Evolutionary conservation across 2,888 invertebrate species (phyloP), one percentile per base, ranked within the genome.

Genomic region (Epinotia nisella): DNA sequence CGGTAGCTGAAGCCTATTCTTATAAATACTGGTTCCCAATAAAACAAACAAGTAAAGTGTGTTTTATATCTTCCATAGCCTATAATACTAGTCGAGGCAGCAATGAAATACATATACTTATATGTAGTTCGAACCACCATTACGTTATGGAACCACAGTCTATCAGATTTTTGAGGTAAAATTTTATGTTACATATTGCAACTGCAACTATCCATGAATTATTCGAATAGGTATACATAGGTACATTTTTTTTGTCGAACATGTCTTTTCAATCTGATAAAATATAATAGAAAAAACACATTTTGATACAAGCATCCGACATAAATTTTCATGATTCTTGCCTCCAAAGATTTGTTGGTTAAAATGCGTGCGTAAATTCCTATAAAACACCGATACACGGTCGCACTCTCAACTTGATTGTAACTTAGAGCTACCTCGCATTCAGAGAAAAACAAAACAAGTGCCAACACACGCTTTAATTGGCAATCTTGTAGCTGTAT

Each of bases 141-240:
- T 86, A 86, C 81, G 85, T 85, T 86, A 86, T 82, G 84, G 82
- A 86, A 87, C 83, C 79, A n/a, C n/a, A n/a, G 81, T 75, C 80
- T 81, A 83, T 84, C 83, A 77, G 78, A 85, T 87, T 85, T 83
- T 85, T 80, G 76, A 83, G 84, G 85, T 87, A 82, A 83, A 85
- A 85, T 85, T 82, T 84, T 82, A 59, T 29, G 29, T 29, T 5
- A 29, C 7, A 29, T 5, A 35, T 35, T 35, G 9, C 9, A 35
- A 35, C 1, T 35, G 9, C 35, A 35, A 35, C 35, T 35, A 35
- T 35, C 35, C 35, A 35, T 35, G 9, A 9, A 35, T 9, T 35
- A 35, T 35, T 35, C 9, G 0, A 35, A 35, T 35, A 35, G 7
- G 9, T 9, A 35, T 35, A 35, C n/a, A n/a, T n/a, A n/a, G n/a